Evolutionary conservation across 2,113 vertebrate genomes (phyloP).

Genomic region (Barnardius zonarius): DNA sequence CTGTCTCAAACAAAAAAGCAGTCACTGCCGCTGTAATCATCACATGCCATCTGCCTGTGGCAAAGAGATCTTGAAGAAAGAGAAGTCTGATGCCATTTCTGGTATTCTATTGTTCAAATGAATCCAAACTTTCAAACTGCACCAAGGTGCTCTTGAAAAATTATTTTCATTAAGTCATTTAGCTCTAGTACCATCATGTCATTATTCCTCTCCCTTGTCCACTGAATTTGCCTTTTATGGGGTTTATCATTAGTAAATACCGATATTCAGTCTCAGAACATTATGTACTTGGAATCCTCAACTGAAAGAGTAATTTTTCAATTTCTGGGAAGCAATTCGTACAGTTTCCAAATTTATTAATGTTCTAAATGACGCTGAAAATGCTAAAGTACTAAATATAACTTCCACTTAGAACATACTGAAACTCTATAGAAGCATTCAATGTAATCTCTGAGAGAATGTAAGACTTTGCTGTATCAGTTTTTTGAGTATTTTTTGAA

Average conservation of each 20-base stretch:
- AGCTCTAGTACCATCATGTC: neutral
- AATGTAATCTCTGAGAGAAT: neutral
- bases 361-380: constrained; percentile 1
- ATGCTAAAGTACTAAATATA: constrained; percentile 35
- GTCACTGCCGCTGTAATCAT: neutral
- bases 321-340: constrained; percentile 33
- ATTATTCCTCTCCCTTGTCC: constrained; percentile 5
- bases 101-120: constrained; percentile 30
- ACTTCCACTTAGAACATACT: neutral
- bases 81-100: neutral
- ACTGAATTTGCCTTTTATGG: neutral
- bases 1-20: neutral
- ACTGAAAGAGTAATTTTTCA: constrained; percentile 15
- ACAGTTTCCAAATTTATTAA: constrained; percentile 48
- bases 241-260: constrained; percentile 24
- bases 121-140: constrained; percentile 7
- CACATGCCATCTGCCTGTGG: neutral
- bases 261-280: constrained; percentile 19
- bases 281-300: neutral
- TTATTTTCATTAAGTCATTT: constrained; percentile 42
- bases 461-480: neutral
- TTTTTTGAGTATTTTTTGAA: neutral
- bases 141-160: constrained; percentile 49
- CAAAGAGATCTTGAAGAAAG: neutral
- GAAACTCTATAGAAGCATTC: neutral